These are phyloP conservation scores for Sebastes iracundus DNA, from an alignment of 2,797 vertebrate genomes.

Conservation along the genomic window DNA sequence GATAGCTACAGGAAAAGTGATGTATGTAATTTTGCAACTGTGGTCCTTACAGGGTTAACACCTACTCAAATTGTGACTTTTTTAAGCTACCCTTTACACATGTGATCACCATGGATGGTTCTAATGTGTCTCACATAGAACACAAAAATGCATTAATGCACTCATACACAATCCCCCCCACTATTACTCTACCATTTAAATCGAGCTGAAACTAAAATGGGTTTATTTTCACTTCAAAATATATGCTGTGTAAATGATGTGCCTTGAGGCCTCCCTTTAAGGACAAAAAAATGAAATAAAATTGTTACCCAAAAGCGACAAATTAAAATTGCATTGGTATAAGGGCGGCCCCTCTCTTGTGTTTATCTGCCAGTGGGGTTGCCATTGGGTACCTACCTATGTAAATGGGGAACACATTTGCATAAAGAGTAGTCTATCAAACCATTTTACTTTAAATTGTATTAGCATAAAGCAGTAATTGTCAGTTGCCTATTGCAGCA, in stretches of 20 bases:
- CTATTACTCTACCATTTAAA: neutral
- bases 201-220: neutral
- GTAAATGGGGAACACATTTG: neutral
- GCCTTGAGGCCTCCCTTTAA: neutral
- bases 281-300: neutral
- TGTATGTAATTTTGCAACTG: no score
- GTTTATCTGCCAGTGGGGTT: neutral
- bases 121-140: neutral
- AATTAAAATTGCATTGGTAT: neutral
- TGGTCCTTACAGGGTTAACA: no score
- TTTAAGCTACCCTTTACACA: neutral
- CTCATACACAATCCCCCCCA: neutral
- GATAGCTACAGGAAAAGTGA: no score
- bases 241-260: neutral
- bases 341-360: neutral
- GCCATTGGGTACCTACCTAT: neutral
- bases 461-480: slow-evolving; percentile 13
- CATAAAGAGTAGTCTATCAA: slow-evolving; percentile 7
- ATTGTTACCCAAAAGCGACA: neutral
- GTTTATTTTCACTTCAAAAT: neutral
- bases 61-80: neutral
- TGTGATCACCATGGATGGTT: neutral
- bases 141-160: neutral
- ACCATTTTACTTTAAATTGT: neutral
- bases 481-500: neutral